Evolutionary conservation across 2,888 invertebrate genomes (phyloP).

Genomic region (Brachyptera putata): DNA sequence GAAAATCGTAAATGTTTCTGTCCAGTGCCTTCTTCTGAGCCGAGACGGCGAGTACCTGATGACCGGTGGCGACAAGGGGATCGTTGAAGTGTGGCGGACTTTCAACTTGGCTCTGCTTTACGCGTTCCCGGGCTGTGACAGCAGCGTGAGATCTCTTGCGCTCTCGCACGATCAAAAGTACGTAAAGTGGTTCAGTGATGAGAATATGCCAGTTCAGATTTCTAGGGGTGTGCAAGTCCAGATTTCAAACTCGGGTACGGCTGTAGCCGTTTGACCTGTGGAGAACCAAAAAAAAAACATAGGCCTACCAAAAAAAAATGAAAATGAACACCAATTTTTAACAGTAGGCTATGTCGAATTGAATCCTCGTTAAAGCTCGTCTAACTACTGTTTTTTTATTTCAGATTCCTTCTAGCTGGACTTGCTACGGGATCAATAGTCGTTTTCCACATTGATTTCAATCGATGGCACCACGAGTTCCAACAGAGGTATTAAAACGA

Average conservation of each 20-base stretch:
- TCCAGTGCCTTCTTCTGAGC: slow-evolving; percentile 84
- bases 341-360: too few species aligned
- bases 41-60: slow-evolving; percentile 98
- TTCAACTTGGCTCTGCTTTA: slow-evolving; percentile 95
- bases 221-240: too few species aligned
- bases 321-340: too few species aligned
- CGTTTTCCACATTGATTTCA: slow-evolving; percentile 99
- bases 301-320: too few species aligned
- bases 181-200: too few species aligned
- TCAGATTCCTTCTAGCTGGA: slow-evolving; percentile 94
- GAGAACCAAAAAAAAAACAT: too few species aligned
- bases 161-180: slow-evolving; percentile 98
- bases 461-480: slow-evolving; percentile 95
- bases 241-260: too few species aligned
- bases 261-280: too few species aligned
- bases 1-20: too few species aligned
- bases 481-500: slow-evolving; percentile 86
- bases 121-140: slow-evolving; percentile 96
- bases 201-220: too few species aligned
- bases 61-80: slow-evolving; percentile 94
- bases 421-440: slow-evolving; percentile 96
- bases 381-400: too few species aligned
- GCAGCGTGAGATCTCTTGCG: slow-evolving; percentile 89
- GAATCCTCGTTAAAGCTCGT: too few species aligned
- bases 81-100: slow-evolving; percentile 97